Evolutionary conservation across 1,140 invertebrate genomes (phyloP).

Genomic region (Ceratina japonica): DNA sequence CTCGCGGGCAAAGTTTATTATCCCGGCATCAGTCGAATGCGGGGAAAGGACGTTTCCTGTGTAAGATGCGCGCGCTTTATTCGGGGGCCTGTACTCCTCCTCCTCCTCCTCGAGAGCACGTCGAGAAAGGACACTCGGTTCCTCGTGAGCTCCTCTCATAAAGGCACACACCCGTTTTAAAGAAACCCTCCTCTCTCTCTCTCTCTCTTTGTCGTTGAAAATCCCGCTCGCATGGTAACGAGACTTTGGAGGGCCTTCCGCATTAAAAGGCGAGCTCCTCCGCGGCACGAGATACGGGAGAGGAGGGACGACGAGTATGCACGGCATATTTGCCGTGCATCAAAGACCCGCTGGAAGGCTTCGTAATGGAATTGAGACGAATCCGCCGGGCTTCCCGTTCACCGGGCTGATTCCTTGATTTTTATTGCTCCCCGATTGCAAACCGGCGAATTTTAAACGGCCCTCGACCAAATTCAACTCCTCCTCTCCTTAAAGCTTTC

Average conservation of each 20-base stretch:
- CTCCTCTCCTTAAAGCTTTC: too few species aligned
- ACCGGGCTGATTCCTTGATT: slow-evolving; percentile 59
- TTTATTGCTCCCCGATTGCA: slow-evolving; percentile 59
- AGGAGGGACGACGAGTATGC: slow-evolving; percentile 9
- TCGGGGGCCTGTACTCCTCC: slow-evolving; percentile 19
- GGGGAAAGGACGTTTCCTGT: slow-evolving; percentile 22
- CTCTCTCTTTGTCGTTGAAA: slow-evolving; percentile 28
- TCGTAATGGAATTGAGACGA: slow-evolving; percentile 57
- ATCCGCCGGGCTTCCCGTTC: slow-evolving; percentile 50
- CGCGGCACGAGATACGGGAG: neutral
- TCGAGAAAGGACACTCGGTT: neutral
- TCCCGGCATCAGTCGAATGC: slow-evolving; percentile 1
- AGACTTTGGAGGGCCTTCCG: slow-evolving; percentile 40
- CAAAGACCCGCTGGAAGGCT: slow-evolving; percentile 49
- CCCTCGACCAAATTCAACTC: slow-evolving; percentile 1
- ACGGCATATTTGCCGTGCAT: slow-evolving; percentile 61
- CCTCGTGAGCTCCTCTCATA: slow-evolving; percentile 46
- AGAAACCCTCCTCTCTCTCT: too few species aligned
- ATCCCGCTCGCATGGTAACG: slow-evolving; percentile 37
- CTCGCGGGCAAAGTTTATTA: slow-evolving; percentile 20
- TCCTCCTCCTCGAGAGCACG: slow-evolving; percentile 32
- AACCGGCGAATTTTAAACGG: slow-evolving; percentile 57
- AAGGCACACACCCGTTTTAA: slow-evolving; percentile 50
- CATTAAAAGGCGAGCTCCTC: slow-evolving; percentile 37
- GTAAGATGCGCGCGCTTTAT: slow-evolving; percentile 7